These are phyloP conservation scores for Gymnarchus niloticus DNA, from an alignment of 2,113 vertebrate genomes.

Conservation along the genomic window DNA sequence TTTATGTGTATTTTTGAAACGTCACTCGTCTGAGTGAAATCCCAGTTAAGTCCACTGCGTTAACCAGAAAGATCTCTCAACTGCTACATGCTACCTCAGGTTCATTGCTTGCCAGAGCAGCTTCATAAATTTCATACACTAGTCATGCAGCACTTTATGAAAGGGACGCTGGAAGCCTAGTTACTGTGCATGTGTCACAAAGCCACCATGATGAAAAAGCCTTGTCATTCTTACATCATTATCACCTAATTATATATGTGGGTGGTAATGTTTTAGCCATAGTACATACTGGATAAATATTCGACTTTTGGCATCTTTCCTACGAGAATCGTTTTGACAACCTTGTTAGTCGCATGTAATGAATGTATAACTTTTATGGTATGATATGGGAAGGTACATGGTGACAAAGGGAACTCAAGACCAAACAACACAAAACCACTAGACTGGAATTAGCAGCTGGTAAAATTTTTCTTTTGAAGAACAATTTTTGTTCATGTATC, in stretches of 20 bases:
- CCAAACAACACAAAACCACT: neutral
- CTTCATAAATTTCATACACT: neutral
- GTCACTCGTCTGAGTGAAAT: too few relatives aligned
- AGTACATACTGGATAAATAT: too few relatives aligned
- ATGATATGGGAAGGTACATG: neutral
- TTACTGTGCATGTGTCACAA: neutral
- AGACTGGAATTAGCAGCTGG: neutral
- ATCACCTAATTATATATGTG: neutral
- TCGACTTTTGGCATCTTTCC: neutral
- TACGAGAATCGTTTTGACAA: neutral
- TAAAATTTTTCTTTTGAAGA: neutral
- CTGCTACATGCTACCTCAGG: neutral
- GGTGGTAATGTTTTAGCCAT: neutral
- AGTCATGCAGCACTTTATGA: neutral
- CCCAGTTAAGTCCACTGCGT: too few relatives aligned
- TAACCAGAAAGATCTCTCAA: too few relatives aligned
- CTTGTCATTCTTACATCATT: neutral
- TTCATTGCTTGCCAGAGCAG: too few relatives aligned
- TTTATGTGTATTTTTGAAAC: too few relatives aligned
- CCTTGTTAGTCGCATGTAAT: neutral
- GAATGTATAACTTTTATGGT: neutral
- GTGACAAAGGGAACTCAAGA: neutral
- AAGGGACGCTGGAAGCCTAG: neutral
- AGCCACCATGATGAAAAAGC: neutral
- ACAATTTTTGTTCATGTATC: neutral